phyloP scores from a whole-genome alignment of 37 sponge, comb jelly and placozoan species.

The Ianthella basta region DNA sequence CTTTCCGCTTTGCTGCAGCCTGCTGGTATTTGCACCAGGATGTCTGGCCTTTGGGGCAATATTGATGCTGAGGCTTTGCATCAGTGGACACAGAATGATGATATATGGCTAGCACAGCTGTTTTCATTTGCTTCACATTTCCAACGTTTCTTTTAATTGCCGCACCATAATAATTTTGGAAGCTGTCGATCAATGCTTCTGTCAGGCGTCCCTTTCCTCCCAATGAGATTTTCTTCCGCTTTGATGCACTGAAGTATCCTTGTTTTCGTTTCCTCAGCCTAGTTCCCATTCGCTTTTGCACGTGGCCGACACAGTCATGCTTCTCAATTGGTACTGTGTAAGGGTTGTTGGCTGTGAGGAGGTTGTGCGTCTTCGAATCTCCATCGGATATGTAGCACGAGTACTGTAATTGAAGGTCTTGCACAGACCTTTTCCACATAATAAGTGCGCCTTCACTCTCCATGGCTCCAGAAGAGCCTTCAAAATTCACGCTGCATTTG shows the following conservation, averaged over 20 bases:
- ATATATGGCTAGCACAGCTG: slow-evolving; percentile 31
- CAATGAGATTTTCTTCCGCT: slow-evolving; percentile 22
- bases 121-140: slow-evolving; percentile 31
- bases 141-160: slow-evolving; percentile 36
- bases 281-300: slow-evolving; percentile 46
- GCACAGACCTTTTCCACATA: background rate
- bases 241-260: slow-evolving; percentile 17
- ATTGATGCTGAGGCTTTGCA: slow-evolving; percentile 27
- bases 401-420: background rate
- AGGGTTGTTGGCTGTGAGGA: background rate
- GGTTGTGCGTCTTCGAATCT: slow-evolving; percentile 22
- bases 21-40: slow-evolving; percentile 42
- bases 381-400: slow-evolving; percentile 18
- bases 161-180: slow-evolving; percentile 52
- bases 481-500: background rate
- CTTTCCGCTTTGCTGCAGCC: background rate
- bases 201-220: slow-evolving; percentile 45
- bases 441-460: slow-evolving; percentile 7
- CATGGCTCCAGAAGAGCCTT: slow-evolving; percentile 16
- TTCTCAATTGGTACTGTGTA: background rate
- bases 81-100: slow-evolving; percentile 34
- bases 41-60: slow-evolving; percentile 28
- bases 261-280: slow-evolving; percentile 25
- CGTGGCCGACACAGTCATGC: slow-evolving; percentile 37
- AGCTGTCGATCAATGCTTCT: slow-evolving; percentile 5